These are phyloP conservation scores for Acinonyx jubatus DNA, from an alignment of 2,113 vertebrate species.

Conservation along the genomic window DNA sequence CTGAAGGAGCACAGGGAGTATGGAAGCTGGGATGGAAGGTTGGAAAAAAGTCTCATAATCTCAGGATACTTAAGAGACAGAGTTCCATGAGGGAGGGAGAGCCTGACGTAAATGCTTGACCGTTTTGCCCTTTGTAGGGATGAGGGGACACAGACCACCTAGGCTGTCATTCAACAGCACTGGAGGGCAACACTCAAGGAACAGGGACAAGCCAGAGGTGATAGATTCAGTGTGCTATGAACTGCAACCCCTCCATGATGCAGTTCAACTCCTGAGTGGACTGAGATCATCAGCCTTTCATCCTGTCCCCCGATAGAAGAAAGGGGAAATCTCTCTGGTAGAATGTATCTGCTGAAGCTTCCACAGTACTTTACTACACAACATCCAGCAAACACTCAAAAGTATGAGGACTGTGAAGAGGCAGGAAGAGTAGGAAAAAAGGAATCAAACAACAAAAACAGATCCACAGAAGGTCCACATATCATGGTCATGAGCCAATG, in stretches of 20 bases:
- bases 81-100: not conserved
- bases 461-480: not conserved
- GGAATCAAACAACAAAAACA: not conserved
- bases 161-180: not conserved
- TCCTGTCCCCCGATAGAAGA: not conserved
- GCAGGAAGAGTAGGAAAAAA: not conserved
- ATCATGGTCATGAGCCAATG: not conserved
- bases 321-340: not conserved
- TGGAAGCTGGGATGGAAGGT: not conserved
- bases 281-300: not conserved
- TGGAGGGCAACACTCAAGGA: not conserved
- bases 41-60: not conserved
- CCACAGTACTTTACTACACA: not conserved
- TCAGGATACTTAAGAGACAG: not conserved
- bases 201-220: too few relatives aligned
- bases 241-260: accelerated
- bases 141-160: not conserved
- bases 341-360: too few relatives aligned
- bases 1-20: not conserved
- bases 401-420: not conserved
- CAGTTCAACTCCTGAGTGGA: not conserved
- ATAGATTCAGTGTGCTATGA: not conserved
- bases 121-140: not conserved
- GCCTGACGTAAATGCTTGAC: not conserved
- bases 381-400: not conserved